Percentiles rank a stretch among this genome's conserved stretches.
These are phyloP conservation scores for Drosophila trichaetosa DNA, from an alignment of 2,888 invertebrate genomes.

Conservation along the genomic window DNA sequence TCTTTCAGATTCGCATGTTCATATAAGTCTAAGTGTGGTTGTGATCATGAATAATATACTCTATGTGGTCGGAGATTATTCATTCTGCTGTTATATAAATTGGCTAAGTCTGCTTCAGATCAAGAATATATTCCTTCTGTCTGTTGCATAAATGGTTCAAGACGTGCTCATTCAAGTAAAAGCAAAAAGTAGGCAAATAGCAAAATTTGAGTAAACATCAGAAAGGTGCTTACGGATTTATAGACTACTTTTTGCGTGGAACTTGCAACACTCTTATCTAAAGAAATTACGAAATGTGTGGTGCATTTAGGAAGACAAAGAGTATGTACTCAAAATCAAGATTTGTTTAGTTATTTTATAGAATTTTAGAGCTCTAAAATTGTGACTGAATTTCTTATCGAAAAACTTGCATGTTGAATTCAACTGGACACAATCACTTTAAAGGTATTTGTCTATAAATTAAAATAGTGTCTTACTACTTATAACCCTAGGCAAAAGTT, in stretches of 20 bases:
- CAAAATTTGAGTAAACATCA: slow-evolving; percentile 12
- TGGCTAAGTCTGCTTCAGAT: neutral
- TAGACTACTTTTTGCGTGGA: slow-evolving; percentile 8
- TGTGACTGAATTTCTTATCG: fast-evolving
- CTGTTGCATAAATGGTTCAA: neutral
- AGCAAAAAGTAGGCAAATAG: slow-evolving; percentile 6
- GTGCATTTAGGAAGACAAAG: too few species aligned
- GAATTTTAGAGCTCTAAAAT: neutral
- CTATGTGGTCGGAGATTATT: neutral
- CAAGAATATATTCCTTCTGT: neutral
- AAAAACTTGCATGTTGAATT: neutral
- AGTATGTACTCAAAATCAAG: neutral
- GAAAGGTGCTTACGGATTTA: slow-evolving; percentile 19
- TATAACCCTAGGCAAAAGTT: neutral
- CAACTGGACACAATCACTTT: neutral
- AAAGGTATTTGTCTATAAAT: neutral
- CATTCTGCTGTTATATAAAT: too few species aligned
- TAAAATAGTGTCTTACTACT: neutral
- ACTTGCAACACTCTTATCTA: slow-evolving; percentile 6
- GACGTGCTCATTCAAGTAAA: slow-evolving; percentile 39
- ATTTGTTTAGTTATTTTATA: neutral
- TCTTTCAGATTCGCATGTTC: neutral
- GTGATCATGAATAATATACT: neutral
- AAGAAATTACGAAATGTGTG: too few species aligned
- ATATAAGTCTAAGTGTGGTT: neutral